Conservation (phyloP, 2,797 vertebrate genomes). For the Schizopygopsis malacanthus region DNA sequence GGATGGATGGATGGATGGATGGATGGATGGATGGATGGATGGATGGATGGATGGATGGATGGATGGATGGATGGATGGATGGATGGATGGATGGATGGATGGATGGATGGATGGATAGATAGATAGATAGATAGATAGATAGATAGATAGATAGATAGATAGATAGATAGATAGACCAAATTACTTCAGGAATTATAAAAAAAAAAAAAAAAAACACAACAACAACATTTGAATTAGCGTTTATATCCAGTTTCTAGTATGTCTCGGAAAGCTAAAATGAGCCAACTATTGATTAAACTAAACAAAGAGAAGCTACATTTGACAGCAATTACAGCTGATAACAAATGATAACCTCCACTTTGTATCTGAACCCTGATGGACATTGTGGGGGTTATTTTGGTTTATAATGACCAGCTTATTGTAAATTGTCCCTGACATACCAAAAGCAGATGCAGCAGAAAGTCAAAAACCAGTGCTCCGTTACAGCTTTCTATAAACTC, state of each 20-base stretch:
- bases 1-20: no score
- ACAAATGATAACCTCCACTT: conserved; percentile 14
- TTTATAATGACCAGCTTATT: conserved; percentile 21
- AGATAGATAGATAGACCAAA: not conserved
- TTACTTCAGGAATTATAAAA: not conserved
- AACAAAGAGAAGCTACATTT: not conserved
- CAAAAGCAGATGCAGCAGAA: conserved; percentile 18
- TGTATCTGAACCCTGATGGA: not conserved
- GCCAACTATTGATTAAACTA: not conserved
- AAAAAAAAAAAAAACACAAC: no score
- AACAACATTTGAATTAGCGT: not conserved
- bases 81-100: no score
- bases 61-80: no score
- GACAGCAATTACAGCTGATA: not conserved
- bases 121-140: no score
- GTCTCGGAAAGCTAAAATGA: not conserved
- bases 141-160: no score
- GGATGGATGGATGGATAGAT: no score
- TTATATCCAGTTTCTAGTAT: not conserved
- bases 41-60: no score
- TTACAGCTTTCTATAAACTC: conserved; percentile 22
- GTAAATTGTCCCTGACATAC: not conserved
- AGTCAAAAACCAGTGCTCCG: conserved; percentile 12
- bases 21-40: no score
- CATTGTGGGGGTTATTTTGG: not conserved